Evolutionary conservation across 2,113 vertebrate species (phyloP).

Genomic region (Tyto alba): DNA sequence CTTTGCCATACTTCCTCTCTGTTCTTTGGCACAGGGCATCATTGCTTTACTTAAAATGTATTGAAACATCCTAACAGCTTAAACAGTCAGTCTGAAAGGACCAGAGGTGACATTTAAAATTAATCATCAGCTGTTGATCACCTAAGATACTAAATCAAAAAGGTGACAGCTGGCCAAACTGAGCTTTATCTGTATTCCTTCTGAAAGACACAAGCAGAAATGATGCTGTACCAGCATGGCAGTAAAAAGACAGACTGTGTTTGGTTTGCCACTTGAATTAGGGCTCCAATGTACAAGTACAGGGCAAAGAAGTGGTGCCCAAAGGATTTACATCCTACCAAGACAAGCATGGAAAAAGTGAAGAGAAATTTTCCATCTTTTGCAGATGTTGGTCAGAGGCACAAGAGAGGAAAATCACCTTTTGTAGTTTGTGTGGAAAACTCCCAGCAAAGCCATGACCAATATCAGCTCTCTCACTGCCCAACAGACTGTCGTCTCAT

Average conservation of each 20-base stretch:
- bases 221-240: neutral
- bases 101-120: neutral
- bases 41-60: neutral
- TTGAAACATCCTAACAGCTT: neutral
- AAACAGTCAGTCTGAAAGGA: neutral
- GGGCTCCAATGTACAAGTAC: accelerated
- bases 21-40: neutral
- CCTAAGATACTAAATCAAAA: neutral
- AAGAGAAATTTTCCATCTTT: neutral
- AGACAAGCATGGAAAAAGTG: neutral
- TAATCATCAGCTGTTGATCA: neutral
- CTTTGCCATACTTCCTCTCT: neutral
- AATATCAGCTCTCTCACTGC: neutral
- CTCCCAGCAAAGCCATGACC: neutral
- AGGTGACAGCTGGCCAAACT: neutral
- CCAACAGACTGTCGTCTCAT: neutral
- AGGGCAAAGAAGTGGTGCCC: neutral
- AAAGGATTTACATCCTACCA: neutral
- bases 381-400: neutral
- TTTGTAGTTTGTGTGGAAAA: neutral
- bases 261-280: neutral
- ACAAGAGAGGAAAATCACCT: neutral
- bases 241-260: neutral
- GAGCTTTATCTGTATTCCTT: neutral
- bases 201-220: neutral